Conservation (phyloP, 2,797 vertebrate genomes). For the Anabas testudineus region DNA sequence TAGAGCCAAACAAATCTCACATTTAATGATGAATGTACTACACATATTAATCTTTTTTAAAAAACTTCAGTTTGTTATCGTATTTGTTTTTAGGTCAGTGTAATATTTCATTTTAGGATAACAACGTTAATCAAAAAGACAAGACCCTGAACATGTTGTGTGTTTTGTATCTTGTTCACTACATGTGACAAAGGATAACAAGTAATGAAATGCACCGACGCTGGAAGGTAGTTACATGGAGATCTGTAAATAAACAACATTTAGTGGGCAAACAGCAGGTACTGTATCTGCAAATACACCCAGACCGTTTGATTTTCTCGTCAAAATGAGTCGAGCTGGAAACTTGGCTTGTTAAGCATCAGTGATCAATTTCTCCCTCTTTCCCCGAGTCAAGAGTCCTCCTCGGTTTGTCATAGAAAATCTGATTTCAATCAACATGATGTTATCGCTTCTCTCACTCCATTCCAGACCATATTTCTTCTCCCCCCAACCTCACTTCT, state of each 20-base stretch:
- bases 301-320: slow-evolving; percentile 43
- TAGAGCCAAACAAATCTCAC: neutral
- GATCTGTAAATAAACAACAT: neutral
- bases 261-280: neutral
- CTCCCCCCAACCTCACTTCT: slow-evolving; percentile 23
- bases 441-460: slow-evolving; percentile 72
- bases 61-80: neutral
- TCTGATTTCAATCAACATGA: slow-evolving; percentile 78
- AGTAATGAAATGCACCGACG: neutral
- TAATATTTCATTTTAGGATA: neutral
- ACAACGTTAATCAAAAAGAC: neutral
- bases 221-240: neutral
- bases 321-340: slow-evolving; percentile 56
- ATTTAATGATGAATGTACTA: neutral
- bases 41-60: neutral
- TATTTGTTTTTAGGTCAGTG: neutral
- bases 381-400: slow-evolving; percentile 50
- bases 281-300: neutral
- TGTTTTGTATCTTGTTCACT: neutral
- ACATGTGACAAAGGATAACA: neutral
- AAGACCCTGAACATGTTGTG: neutral
- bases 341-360: slow-evolving; percentile 63
- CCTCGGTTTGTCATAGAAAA: slow-evolving; percentile 70
- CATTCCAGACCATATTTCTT: slow-evolving; percentile 58
- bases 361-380: slow-evolving; percentile 62